These are phyloP conservation scores for Danio aesculapii DNA, from an alignment of 2,797 vertebrate species.

Conservation along the genomic window DNA sequence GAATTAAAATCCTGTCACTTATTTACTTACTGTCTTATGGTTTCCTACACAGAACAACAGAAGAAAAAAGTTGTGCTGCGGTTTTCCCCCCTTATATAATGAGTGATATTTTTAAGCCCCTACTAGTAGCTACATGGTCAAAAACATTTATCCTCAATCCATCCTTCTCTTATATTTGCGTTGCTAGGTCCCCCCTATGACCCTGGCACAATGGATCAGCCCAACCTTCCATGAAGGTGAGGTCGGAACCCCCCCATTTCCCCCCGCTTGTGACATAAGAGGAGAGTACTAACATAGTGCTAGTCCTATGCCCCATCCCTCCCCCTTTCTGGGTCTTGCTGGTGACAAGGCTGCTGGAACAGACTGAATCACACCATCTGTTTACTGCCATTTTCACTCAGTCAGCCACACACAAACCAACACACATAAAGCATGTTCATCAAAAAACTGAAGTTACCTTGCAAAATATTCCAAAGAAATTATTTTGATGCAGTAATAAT, in stretches of 20 bases:
- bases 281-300: slow-evolving; percentile 20
- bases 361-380: slow-evolving; percentile 70
- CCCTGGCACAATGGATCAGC: slow-evolving; percentile 43
- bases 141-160: slow-evolving; percentile 3
- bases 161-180: background rate
- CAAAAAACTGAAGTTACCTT: slow-evolving; percentile 12
- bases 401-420: slow-evolving; percentile 54
- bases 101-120: too few relatives aligned
- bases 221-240: slow-evolving; percentile 45
- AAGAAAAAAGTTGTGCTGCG: background rate
- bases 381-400: slow-evolving; percentile 70
- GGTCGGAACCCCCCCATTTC: background rate
- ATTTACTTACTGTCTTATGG: background rate
- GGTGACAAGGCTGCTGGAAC: slow-evolving; percentile 62
- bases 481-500: slow-evolving; percentile 25
- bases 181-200: background rate
- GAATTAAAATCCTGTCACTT: background rate
- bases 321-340: slow-evolving; percentile 54
- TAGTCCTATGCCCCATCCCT: slow-evolving; percentile 8
- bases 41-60: background rate
- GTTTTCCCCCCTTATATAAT: too few relatives aligned
- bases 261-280: slow-evolving; percentile 7
- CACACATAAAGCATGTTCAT: slow-evolving; percentile 16
- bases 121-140: background rate
- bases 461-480: slow-evolving; percentile 41